Evolutionary conservation across 2,888 invertebrate genomes (phyloP), one percentile per base, ranked within the genome.

Genomic region (Andrena trimmerana): DNA sequence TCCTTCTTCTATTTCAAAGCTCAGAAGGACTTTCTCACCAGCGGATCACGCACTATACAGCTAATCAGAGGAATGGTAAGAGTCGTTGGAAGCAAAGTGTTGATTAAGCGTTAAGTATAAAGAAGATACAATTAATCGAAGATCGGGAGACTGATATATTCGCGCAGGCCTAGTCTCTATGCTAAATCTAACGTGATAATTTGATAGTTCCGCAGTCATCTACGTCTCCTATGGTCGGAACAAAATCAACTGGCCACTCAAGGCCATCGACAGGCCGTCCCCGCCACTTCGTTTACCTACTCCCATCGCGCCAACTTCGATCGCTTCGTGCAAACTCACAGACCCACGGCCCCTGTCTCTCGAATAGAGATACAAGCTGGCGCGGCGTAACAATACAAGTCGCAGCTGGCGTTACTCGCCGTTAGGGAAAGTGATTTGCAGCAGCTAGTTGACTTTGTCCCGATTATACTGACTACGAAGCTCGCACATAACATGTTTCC

Each of bases 111-210:
- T 63, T 2, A 33, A 71, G 3, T 48, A 27, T 59, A 62, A 75
- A 75, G 13, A 27, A 16, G n/a, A 16, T 20, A 29, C 63, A 20
- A 6, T 36, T 0, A 31, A 48, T 33, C 5, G 13, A 72, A 65
- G 10, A 13, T 57, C 16, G n/a, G 54, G 36, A 78, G 62, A 29
- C 62, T 36, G 29, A 60, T 29, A 69, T 81, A 72, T 72, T 81
- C 81, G 76, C 71, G 72, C 72, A 83, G 81, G 81, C 42, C 33
- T 68, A 71, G 52, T 69, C 42, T 81, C 71, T 77, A 72, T 27
- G 59, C 68, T 76, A 76, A 75, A 72, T 65, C 66, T 78, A 74
- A 79, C 69, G 79, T 72, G 81, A 70, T 68, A 29, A 69, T 69
- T 69, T 33, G 60, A 77, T 68, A 59, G 65, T 73, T 69, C 59